A percentile compares a stretch with the other conserved stretches of the same genome.
Conservation (phyloP, 2,888 invertebrate genomes). For the Trichogramma evanescens region DNA sequence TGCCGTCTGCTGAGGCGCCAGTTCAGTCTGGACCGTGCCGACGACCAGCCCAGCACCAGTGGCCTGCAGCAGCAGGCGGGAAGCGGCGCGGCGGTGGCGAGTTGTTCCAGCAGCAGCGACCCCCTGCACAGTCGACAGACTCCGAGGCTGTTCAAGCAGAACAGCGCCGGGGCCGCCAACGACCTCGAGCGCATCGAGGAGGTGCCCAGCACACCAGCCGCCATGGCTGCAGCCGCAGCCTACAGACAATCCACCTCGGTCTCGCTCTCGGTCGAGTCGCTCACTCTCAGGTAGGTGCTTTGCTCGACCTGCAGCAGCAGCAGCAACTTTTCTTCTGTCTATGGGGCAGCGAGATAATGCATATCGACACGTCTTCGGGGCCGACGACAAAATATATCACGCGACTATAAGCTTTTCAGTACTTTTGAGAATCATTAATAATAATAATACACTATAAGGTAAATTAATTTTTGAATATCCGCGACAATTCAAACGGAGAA, state of each 20-base stretch:
- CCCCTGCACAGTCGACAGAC: conserved; percentile 22
- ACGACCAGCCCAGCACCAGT: conserved; percentile 46
- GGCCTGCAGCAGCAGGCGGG: conserved; percentile 4
- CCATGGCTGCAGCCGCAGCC: conserved; percentile 25
- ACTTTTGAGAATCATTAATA: too few relatives aligned
- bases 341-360: too few relatives aligned
- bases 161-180: conserved; percentile 61
- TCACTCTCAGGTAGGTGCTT: conserved; percentile 34
- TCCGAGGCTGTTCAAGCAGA: conserved; percentile 56
- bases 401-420: too few relatives aligned
- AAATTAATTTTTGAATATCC: too few relatives aligned
- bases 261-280: conserved; percentile 45
- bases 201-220: conserved; percentile 50
- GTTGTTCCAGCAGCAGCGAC: background rate
- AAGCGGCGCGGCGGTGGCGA: conserved; percentile 12
- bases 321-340: too few relatives aligned
- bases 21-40: conserved; percentile 64
- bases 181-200: conserved; percentile 67
- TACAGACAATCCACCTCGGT: conserved; percentile 43
- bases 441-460: too few relatives aligned
- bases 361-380: too few relatives aligned
- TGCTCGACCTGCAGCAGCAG: background rate
- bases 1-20: conserved; percentile 57
- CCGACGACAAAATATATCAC: too few relatives aligned
- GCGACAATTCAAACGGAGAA: too few relatives aligned